These are phyloP conservation scores for Hypomecis atomaria DNA, from an alignment of 2,888 invertebrate species.

Conservation along the genomic window DNA sequence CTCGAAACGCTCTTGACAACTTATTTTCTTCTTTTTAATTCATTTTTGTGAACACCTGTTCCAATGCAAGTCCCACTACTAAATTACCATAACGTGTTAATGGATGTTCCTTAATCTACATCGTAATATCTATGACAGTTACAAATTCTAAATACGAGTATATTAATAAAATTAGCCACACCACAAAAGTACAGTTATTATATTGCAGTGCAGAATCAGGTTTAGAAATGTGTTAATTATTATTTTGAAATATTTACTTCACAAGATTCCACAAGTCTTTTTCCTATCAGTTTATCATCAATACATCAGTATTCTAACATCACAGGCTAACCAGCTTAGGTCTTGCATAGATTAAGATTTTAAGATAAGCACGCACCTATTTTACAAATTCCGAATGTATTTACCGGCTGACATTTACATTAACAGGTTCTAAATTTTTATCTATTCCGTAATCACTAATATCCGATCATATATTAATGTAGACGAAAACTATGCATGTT, in stretches of 20 bases:
- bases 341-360: conserved; percentile 57
- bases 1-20: too few relatives aligned
- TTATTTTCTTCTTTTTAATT: conserved; percentile 37
- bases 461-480: conserved; percentile 45
- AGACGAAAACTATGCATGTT: conserved; percentile 16
- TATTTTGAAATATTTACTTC: neutral
- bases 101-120: conserved; percentile 1
- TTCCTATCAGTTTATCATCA: conserved; percentile 3
- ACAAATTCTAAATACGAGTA: neutral
- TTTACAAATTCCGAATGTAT: conserved; percentile 53
- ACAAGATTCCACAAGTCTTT: neutral
- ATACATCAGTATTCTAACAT: conserved; percentile 52
- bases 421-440: conserved; percentile 60
- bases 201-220: neutral
- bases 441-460: conserved; percentile 56
- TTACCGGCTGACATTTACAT: conserved; percentile 59
- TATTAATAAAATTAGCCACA: neutral
- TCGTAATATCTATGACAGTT: neutral
- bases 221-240: too few relatives aligned
- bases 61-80: conserved; percentile 40
- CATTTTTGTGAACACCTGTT: conserved; percentile 48
- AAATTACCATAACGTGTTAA: conserved; percentile 49
- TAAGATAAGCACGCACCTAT: conserved; percentile 56
- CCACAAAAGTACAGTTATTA: neutral
- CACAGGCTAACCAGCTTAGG: conserved; percentile 50